Evolutionary conservation across 2,113 vertebrate genomes (phyloP), one percentile per base, ranked within the genome.

Genomic region (Dicaeum eximium): DNA sequence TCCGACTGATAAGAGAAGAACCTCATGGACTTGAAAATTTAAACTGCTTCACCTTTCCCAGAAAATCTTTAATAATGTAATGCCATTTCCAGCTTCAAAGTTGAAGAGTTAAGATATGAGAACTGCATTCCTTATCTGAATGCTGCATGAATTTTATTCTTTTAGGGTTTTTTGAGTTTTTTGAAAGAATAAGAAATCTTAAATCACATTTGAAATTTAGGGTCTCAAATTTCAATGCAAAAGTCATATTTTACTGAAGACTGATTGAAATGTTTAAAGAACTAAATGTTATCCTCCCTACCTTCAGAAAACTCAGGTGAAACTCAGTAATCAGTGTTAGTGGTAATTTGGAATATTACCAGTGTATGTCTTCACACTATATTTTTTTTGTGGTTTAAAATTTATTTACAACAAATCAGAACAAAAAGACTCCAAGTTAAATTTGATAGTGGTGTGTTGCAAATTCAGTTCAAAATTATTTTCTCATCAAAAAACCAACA

Each of bases 401-500:
- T 72, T 38, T 37, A 60, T 86, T 95, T 96, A 69, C 15, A 86
- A 71, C 38, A 69, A 79, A 93, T 58, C 19, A 70, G 61, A 90
- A 62, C 58, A 58, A 58, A 86, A 84, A 88, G 31, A 86, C 12
- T 50, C 8, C 23, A 79, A 86, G 60, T 64, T 84, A 86, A 90
- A 90, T 51, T 40, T 53, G 31, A 79, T 33, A 50, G 15, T n/a
- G 71, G 8, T 30, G 13, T 44, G n/a, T n/a, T 91, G 23, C n/a
- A 95, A 94, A 97, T 74, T 47, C 65, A 75, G 67, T 65, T 87
- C 25, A 70, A 83, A 93, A 86, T 70, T 6, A 91, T 88, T 96
- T 95, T 91, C 89, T 92, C 79, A 90, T 93, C 31, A 64, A 83
- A 94, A 94, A 83, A 24, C 0, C 87, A 74, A 75, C 81, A 87